A percentile compares a stretch with the other conserved stretches of the same genome.
These are phyloP conservation scores for Malacoctenus gilli DNA, from an alignment of 2,797 vertebrate species.

Conservation along the genomic window DNA sequence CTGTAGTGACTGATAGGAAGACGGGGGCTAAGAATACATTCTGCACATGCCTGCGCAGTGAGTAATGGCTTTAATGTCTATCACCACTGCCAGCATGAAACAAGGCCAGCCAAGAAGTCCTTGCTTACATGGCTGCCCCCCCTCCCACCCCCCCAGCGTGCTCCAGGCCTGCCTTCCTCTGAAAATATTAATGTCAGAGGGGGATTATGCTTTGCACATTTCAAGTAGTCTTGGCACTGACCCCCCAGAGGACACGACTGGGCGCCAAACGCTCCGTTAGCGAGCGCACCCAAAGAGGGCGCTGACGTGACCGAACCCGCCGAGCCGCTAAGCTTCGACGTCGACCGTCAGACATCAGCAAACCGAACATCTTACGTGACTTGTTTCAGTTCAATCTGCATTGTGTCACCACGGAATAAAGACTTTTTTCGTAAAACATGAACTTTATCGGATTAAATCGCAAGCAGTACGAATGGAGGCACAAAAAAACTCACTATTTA, in stretches of 20 bases:
- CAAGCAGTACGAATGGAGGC: too few relatives aligned
- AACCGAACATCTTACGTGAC: too few relatives aligned
- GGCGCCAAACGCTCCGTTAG: slow-evolving; percentile 59
- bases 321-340: slow-evolving; percentile 70
- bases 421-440: too few relatives aligned
- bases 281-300: slow-evolving; percentile 62
- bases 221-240: slow-evolving; percentile 69
- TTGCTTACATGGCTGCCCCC: slow-evolving; percentile 53
- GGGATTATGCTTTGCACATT: slow-evolving; percentile 77
- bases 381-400: too few relatives aligned
- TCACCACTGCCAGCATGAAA: slow-evolving; percentile 76
- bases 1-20: slow-evolving; percentile 88
- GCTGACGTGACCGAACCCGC: slow-evolving; percentile 64
- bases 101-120: slow-evolving; percentile 79
- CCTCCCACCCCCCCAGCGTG: slow-evolving; percentile 9
- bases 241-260: slow-evolving; percentile 48
- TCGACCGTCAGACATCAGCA: slow-evolving; percentile 68
- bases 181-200: slow-evolving; percentile 74
- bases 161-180: slow-evolving; percentile 63
- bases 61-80: slow-evolving; percentile 84
- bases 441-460: too few relatives aligned
- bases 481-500: too few relatives aligned
- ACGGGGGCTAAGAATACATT: slow-evolving; percentile 87
- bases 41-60: slow-evolving; percentile 86
- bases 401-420: too few relatives aligned